Evolutionary conservation across 1,140 invertebrate species (phyloP).

Genomic region (Drosophila biarmipes): DNA sequence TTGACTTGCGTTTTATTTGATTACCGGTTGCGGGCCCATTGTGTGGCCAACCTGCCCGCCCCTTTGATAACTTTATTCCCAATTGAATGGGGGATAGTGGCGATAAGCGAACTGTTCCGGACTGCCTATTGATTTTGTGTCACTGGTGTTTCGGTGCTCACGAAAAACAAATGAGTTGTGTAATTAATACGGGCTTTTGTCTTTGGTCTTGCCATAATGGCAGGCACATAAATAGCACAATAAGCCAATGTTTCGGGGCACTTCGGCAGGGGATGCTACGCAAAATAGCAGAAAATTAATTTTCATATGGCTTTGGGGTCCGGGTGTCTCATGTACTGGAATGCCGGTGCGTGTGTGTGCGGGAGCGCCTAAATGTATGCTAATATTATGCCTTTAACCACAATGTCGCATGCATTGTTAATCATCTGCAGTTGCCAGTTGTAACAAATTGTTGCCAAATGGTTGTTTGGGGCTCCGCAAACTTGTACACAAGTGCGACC

Average conservation of each 20-base stretch:
- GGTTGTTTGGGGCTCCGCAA: slow-evolving; percentile 69
- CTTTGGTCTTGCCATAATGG: slow-evolving; percentile 68
- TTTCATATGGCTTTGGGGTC: slow-evolving; percentile 56
- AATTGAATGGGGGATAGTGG: not conserved
- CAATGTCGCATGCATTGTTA: slow-evolving; percentile 80
- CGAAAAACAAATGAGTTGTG: slow-evolving; percentile 73
- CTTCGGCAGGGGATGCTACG: slow-evolving; percentile 13
- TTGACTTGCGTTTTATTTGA: slow-evolving; percentile 76
- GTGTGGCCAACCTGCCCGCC: slow-evolving; percentile 27
- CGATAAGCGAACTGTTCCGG: slow-evolving; percentile 21
- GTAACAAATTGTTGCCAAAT: slow-evolving; percentile 81
- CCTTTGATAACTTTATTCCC: slow-evolving; percentile 64
- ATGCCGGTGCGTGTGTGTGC: slow-evolving; percentile 4
- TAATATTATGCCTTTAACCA: slow-evolving; percentile 82
- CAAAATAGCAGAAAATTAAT: slow-evolving; percentile 77
- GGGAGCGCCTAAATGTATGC: slow-evolving; percentile 57
- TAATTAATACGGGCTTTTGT: slow-evolving; percentile 75
- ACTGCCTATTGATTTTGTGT: slow-evolving; percentile 66
- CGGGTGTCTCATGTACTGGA: slow-evolving; percentile 2
- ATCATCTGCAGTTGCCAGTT: slow-evolving; percentile 80
- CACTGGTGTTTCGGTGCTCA: slow-evolving; percentile 52
- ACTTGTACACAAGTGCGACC: slow-evolving; percentile 46
- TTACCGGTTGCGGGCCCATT: slow-evolving; percentile 51
- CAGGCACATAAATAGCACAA: slow-evolving; percentile 72
- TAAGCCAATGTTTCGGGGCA: slow-evolving; percentile 56